Evolutionary conservation across 2,888 invertebrate genomes (phyloP), one percentile per base, ranked within the genome.

Genomic region (Ischnus inquisitorius): DNA sequence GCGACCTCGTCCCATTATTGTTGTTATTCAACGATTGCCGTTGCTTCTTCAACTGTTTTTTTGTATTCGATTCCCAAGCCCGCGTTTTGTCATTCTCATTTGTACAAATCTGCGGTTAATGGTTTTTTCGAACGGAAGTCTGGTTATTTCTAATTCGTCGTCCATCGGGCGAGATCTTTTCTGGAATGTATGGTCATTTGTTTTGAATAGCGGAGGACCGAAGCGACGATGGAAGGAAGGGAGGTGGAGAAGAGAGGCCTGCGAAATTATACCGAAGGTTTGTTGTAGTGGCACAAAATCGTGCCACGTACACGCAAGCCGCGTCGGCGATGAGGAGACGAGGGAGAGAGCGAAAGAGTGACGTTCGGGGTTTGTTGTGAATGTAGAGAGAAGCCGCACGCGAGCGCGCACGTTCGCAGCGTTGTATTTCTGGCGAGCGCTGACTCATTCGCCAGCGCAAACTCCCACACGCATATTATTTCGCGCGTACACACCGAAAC

Each of bases 401-500:
- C 64, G 64, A 72, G 78, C 39, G 60, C 62, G 46, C 51, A 82
- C 79, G 78, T 79, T 82, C 77, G 77, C 41, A 57, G 71, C 79
- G 80, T 80, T 84, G 85, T 92, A 92, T 92, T 92, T 92, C 90
- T 91, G 92, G 90, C 82, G 79, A 82, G 82, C 78, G 87, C 87
- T 92, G 92, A 92, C 87, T 92, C 92, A 92, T 60, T 60, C 86
- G 79, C 82, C 87, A 77, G 75, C 65, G 71, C 67, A 39, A 67
- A 86, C 90, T 88, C 92, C 92, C 90, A 92, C 92, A 87, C 90
- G 82, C 83, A 79, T n/a, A n/a, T 87, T 85, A 85, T 90, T 88
- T 88, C 85, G 85, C 89, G 83, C 78, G 83, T 78, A 82, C 41
- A 69, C 22, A 25, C 16, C 39, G 34, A 43, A 14, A 68, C 54